Percentiles rank a stretch among this genome's conserved stretches.
phyloP scores from a whole-genome alignment of 2,888 invertebrate species.

The Acleris sparsana region DNA sequence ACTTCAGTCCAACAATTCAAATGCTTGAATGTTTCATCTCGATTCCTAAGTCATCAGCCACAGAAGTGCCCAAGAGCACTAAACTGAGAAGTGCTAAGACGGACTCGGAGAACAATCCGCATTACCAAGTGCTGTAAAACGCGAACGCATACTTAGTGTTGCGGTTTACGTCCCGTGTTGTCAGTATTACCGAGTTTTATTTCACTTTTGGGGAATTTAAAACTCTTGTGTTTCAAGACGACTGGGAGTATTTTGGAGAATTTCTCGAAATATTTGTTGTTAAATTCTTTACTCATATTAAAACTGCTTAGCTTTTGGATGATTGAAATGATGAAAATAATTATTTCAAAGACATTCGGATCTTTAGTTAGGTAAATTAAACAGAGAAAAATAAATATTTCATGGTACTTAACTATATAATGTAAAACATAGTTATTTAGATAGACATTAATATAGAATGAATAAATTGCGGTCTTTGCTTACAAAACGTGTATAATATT shows the following conservation, averaged over 20 bases:
- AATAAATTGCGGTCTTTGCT: no score
- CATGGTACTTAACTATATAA: no score
- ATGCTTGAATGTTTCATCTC: slow-evolving; percentile 28
- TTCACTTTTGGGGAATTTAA: slow-evolving; percentile 36
- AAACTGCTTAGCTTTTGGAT: no score
- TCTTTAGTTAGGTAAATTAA: no score
- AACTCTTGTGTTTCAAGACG: slow-evolving; percentile 18
- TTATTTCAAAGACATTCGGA: no score
- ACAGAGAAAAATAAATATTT: no score
- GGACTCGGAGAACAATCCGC: slow-evolving; percentile 25
- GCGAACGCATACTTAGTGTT: slow-evolving; percentile 21
- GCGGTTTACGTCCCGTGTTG: slow-evolving; percentile 30
- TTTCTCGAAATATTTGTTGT: slow-evolving; percentile 5
- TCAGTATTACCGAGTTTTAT: slow-evolving; percentile 26
- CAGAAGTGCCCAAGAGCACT: slow-evolving; percentile 31
- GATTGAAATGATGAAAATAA: no score
- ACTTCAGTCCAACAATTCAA: slow-evolving; percentile 1
- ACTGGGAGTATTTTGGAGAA: slow-evolving; percentile 13
- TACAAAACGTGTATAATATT: no score
- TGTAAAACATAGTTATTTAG: no score
- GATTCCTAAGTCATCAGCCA: slow-evolving; percentile 24
- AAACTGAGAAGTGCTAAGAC: slow-evolving; percentile 32
- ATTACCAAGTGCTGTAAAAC: slow-evolving; percentile 35
- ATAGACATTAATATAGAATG: no score
- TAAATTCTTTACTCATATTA: not conserved